Evolutionary conservation across 2,888 invertebrate species (phyloP).

Genomic region (Cyclophora punctaria): DNA sequence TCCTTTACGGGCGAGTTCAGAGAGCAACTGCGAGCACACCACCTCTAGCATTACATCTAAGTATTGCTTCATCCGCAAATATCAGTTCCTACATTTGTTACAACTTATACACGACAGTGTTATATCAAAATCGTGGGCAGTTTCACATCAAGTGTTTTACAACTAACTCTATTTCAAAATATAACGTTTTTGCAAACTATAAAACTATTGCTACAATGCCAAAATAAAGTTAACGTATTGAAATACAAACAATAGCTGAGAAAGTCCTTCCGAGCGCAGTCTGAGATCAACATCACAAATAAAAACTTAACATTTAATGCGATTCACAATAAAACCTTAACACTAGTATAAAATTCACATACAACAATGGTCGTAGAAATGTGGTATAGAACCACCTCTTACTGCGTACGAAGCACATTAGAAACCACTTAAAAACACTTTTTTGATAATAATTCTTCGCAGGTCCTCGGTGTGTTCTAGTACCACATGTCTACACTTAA

Average conservation of each 20-base stretch:
- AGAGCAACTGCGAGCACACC: no score
- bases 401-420: constrained; percentile 8
- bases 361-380: constrained; percentile 52
- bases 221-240: constrained; percentile 10
- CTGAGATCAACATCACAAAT: constrained; percentile 15
- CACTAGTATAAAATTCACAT: constrained; percentile 33
- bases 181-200: no score
- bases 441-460: constrained; percentile 1
- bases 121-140: no score
- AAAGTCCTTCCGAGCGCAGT: constrained; percentile 19
- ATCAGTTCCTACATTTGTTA: constrained; percentile 11
- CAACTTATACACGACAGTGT: no score
- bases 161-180: no score
- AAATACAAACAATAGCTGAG: constrained; percentile 19
- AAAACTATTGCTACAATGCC: constrained; percentile 3
- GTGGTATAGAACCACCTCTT: constrained; percentile 60
- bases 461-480: constrained; percentile 53
- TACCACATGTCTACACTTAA: constrained; percentile 59
- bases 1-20: constrained; percentile 13
- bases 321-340: constrained; percentile 7
- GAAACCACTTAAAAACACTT: constrained; percentile 12
- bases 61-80: constrained; percentile 13
- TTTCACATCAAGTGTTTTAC: no score
- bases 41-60: not conserved
- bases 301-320: constrained; percentile 14